phyloP scores from a whole-genome alignment of 2,797 vertebrate species.

The Scarus forsteni region DNA sequence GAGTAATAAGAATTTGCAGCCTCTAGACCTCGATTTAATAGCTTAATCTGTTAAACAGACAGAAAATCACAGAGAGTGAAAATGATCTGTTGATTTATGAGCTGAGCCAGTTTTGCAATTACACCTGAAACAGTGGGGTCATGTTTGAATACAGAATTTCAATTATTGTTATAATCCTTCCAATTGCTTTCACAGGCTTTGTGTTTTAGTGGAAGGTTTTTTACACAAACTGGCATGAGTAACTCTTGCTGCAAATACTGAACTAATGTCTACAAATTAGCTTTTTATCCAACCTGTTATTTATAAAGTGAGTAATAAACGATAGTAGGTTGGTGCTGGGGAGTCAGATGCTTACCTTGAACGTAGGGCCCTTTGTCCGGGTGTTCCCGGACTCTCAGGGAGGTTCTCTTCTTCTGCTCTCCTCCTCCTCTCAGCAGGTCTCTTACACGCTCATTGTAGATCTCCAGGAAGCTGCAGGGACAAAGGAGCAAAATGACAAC shows the following conservation, averaged over 20 bases:
- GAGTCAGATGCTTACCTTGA: constrained; percentile 85
- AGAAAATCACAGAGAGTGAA: neutral
- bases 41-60: constrained; percentile 14
- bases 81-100: constrained; percentile 5
- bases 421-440: constrained; percentile 89
- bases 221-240: neutral
- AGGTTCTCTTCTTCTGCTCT: constrained; percentile 88
- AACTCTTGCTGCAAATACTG: neutral
- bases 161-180: constrained; percentile 10
- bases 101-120: constrained; percentile 16
- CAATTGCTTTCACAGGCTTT: neutral
- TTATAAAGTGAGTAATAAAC: neutral
- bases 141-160: neutral
- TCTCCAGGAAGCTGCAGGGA: constrained; percentile 92
- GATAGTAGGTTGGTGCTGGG: neutral
- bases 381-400: constrained; percentile 93
- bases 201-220: neutral
- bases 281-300: too few species aligned
- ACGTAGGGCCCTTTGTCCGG: constrained; percentile 97
- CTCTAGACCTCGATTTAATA: constrained; percentile 18
- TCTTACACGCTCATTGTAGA: constrained; percentile 96
- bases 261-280: too few species aligned
- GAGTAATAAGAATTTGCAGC: constrained; percentile 18
- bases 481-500: neutral
- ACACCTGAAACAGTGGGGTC: neutral